Base-by-base conservation (phyloP, 37 sponge, comb jelly and placozoan genomes). In the Spongilla lacustris region DNA sequence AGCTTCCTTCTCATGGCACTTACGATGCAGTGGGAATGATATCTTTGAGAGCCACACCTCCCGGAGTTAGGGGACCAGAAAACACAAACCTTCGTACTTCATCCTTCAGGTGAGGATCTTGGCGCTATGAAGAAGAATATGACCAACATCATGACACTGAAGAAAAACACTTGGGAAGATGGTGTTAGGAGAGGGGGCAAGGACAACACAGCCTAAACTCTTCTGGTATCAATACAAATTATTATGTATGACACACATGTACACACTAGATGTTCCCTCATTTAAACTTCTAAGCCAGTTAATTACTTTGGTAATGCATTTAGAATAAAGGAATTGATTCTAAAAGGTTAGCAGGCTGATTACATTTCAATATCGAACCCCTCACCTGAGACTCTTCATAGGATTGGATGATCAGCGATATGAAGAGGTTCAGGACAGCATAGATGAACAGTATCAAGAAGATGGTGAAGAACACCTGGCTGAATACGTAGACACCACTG, bases 401-500 rank as follows among this genome's bases (percentile, higher is more conserved):
- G 14, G 91, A 70, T 3, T 77, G 30, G 36, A 84, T 86, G 37
- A 90, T 67, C 22, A 90, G 78, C 2, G 86, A 85, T 21, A 83
- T 90, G 73, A 90, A 85, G 36, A 90, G 86, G 71, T 90, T 90
- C 36, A 85, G 86, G 4, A 90, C 91, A 33, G 71, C 81, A 49
- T 85, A 90, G 48, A 85, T 75, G 76, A 90, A 90, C 36, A 90
- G 77, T 21, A 46, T 68, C 21, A 85, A 66, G 41, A 90, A 90
- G 4, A 81, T 36, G 72, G 81, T 86, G 82, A 90, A 77, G 74
- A 78, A 90, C 0, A 85, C 0, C 30, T 83, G n/a, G 67, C 91
- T 86, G 86, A 77, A 90, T 25, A 90, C 31, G 58, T 78, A 90
- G n/a, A 76, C 85, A 1, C 58, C 58, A 0, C 31, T 66, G 5